These are phyloP conservation scores for Ochropleura plecta DNA, from an alignment of 2,888 invertebrate species.

Conservation along the genomic window DNA sequence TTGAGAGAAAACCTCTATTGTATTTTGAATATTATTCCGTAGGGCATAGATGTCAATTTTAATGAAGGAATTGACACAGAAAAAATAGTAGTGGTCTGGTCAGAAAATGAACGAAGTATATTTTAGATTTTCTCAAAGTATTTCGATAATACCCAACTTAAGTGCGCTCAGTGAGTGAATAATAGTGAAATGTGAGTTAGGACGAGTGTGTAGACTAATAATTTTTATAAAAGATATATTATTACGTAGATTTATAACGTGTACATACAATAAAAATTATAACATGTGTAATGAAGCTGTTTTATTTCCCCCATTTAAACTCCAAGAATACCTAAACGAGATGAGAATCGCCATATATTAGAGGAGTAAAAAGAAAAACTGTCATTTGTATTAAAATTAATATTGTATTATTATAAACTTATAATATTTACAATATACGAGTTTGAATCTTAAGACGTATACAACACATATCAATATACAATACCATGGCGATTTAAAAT, in stretches of 20 bases:
- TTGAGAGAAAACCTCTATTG: too few relatives aligned
- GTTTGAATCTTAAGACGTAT: conserved; percentile 16
- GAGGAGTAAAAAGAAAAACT: conserved; percentile 10
- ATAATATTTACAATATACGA: conserved; percentile 44
- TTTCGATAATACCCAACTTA: conserved; percentile 22
- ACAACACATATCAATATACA: not conserved
- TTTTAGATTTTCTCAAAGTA: not conserved
- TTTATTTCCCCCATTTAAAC: conserved; percentile 52
- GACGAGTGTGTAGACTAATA: conserved; percentile 69
- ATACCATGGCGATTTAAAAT: conserved; percentile 4
- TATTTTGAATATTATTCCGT: not conserved
- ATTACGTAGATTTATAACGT: conserved; percentile 76
- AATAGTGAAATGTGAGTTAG: conserved; percentile 58
- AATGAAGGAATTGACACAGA: not conserved
- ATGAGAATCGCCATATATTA: not conserved
- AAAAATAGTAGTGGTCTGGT: not conserved
- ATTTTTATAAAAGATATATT: conserved; percentile 78
- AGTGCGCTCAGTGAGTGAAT: conserved; percentile 28
- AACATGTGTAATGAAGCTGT: conserved; percentile 74
- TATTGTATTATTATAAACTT: conserved; percentile 41
- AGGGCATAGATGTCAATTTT: not conserved
- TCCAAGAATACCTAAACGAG: not conserved
- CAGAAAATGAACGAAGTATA: not conserved
- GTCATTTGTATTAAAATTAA: not conserved
- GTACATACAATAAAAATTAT: conserved; percentile 82